phyloP scores from a whole-genome alignment of 2,888 invertebrate species.

The Pachycephus smyrnensis region DNA sequence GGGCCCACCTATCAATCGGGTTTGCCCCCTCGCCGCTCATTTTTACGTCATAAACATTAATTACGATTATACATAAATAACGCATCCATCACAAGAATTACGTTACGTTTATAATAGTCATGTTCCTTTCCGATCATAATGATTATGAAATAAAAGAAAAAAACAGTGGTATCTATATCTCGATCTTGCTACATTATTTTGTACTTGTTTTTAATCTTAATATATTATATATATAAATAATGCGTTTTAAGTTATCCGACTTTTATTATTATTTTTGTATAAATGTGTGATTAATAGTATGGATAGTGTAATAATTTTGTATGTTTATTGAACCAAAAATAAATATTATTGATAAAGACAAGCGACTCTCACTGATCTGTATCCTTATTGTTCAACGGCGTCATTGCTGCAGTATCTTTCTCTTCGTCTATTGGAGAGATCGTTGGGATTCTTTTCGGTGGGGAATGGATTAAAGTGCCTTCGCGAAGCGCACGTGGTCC shows the following conservation, averaged over 20 bases:
- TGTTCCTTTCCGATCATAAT: constrained; percentile 55
- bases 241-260: constrained; percentile 58
- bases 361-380: constrained; percentile 23
- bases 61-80: constrained; percentile 56
- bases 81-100: constrained; percentile 53
- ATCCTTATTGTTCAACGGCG: constrained; percentile 25
- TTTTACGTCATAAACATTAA: constrained; percentile 59
- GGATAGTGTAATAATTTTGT: constrained; percentile 67
- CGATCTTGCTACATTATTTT: constrained; percentile 61
- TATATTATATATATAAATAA: constrained; percentile 52
- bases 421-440: background rate
- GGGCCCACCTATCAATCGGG: constrained; percentile 50
- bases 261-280: constrained; percentile 63
- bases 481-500: constrained; percentile 70
- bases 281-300: constrained; percentile 67
- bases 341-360: constrained; percentile 66
- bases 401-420: background rate
- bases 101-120: constrained; percentile 57
- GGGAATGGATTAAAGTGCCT: background rate
- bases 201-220: constrained; percentile 59
- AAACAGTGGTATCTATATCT: constrained; percentile 42
- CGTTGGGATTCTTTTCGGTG: background rate
- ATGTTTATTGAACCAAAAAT: constrained; percentile 68
- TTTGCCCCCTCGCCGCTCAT: constrained; percentile 54
- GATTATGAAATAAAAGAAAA: constrained; percentile 28